Evolutionary conservation across 2,888 invertebrate species (phyloP).

Genomic region (Pristionchus japonicus): DNA sequence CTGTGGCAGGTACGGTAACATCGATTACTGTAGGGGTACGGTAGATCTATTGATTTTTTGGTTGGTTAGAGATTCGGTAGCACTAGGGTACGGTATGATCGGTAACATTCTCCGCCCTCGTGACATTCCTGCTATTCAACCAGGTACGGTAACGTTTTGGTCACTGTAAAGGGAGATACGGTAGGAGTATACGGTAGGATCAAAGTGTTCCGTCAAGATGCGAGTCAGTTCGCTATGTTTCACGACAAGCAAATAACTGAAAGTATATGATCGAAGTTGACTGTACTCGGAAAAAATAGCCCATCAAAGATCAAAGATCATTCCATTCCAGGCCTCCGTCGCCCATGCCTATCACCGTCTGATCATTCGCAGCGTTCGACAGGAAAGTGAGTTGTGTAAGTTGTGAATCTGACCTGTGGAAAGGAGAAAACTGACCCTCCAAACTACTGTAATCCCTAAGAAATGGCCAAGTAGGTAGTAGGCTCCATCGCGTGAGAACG

Average conservation of each 20-base stretch:
- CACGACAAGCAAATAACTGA: no score
- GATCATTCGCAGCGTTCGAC: not conserved
- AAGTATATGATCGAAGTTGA: no score
- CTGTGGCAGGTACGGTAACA: slow-evolving; percentile 64
- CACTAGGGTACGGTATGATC: no score
- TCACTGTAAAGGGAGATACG: no score
- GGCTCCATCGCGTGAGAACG: no score
- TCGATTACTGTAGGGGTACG: not conserved
- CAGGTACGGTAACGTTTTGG: slow-evolving; percentile 65
- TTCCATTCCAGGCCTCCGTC: not conserved
- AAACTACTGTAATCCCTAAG: not conserved
- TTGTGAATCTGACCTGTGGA: not conserved
- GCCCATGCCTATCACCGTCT: slow-evolving; percentile 26
- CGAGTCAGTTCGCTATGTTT: no score
- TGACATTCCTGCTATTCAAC: slow-evolving; percentile 66
- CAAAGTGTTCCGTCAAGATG: no score
- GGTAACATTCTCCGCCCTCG: no score
- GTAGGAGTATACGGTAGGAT: no score
- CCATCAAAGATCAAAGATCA: not conserved
- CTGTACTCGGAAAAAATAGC: no score
- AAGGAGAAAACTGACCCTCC: not conserved
- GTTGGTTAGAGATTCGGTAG: no score
- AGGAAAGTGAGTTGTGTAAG: not conserved
- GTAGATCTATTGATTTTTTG: not conserved
- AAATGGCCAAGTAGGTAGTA: no score